Evolutionary conservation across 2,888 invertebrate genomes (phyloP).

Genomic region (Tubiluchus corallicola): DNA sequence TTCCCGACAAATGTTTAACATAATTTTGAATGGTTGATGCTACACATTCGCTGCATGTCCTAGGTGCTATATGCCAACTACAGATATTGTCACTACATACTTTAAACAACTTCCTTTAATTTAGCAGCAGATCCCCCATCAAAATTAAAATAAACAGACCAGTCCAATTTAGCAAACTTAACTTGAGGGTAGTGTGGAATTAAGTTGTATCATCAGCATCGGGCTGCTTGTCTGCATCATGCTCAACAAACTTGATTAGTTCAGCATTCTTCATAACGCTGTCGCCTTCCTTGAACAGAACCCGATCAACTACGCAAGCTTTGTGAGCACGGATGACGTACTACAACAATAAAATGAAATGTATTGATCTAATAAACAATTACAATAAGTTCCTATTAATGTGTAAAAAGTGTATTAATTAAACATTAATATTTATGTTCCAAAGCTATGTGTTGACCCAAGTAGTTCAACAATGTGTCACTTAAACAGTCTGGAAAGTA

Average conservation of each 20-base stretch:
- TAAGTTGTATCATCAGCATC: background rate
- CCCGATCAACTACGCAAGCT: slow-evolving; percentile 51
- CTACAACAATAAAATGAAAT: no score
- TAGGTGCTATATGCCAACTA: no score
- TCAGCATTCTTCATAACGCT: slow-evolving; percentile 48
- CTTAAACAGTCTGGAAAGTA: slow-evolving; percentile 9
- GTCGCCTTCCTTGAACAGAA: slow-evolving; percentile 54
- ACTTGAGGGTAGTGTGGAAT: no score
- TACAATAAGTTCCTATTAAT: background rate
- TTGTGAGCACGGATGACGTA: slow-evolving; percentile 68
- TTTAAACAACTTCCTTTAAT: no score
- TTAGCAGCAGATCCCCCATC: no score
- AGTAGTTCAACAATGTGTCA: background rate
- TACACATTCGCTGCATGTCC: no score
- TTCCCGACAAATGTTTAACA: no score
- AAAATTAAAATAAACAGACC: no score
- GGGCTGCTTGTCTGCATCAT: slow-evolving; percentile 11
- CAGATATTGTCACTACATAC: no score
- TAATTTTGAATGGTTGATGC: no score
- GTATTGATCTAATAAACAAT: no score
- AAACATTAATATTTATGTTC: background rate
- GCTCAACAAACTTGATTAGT: slow-evolving; percentile 23
- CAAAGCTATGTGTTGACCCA: background rate
- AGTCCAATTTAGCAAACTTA: no score
- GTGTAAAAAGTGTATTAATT: background rate